Conservation (phyloP, 1,140 invertebrate genomes). For the Neodiprion fabricii region DNA sequence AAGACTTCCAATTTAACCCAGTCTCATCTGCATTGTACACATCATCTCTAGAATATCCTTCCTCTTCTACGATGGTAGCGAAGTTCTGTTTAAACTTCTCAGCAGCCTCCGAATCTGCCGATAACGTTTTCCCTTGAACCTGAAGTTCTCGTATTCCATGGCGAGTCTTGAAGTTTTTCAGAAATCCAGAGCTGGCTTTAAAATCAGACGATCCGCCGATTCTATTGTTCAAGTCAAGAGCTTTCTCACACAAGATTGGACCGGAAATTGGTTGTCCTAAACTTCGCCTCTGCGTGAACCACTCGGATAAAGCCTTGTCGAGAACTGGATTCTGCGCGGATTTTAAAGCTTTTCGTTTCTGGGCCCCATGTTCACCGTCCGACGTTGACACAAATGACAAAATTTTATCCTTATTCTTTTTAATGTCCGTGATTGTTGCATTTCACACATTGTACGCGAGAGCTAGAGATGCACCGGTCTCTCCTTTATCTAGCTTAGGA, state of each 20-base stretch:
- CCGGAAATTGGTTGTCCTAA: slow-evolving; percentile 18
- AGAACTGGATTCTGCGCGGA: slow-evolving; percentile 11
- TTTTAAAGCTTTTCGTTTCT: slow-evolving; percentile 23
- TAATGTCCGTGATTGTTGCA: too few relatives aligned
- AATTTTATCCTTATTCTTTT: too few relatives aligned
- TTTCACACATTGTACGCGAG: too few relatives aligned
- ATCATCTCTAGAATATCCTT: slow-evolving; percentile 25
- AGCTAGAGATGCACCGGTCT: too few relatives aligned
- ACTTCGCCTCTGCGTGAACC: slow-evolving; percentile 15
- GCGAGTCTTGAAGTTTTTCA: slow-evolving; percentile 14
- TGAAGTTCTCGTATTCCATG: slow-evolving; percentile 26
- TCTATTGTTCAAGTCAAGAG: too few relatives aligned
- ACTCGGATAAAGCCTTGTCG: slow-evolving; percentile 9
- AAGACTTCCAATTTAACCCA: slow-evolving; percentile 48
- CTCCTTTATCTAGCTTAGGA: too few relatives aligned
- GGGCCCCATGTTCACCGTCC: slow-evolving; percentile 19
- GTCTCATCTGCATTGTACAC: slow-evolving; percentile 53
- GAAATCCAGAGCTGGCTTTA: too few relatives aligned
- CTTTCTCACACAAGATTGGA: not conserved
- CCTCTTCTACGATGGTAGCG: slow-evolving; percentile 10
- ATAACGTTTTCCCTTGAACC: slow-evolving; percentile 21
- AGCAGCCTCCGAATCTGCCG: slow-evolving; percentile 19
- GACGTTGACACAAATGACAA: not conserved
- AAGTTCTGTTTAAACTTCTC: slow-evolving; percentile 15
- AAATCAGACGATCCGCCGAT: too few relatives aligned